A percentile compares a stretch with the other conserved stretches of the same genome.
These are phyloP conservation scores for Camponotus vicinus DNA, from an alignment of 1,140 invertebrate species.

Conservation along the genomic window DNA sequence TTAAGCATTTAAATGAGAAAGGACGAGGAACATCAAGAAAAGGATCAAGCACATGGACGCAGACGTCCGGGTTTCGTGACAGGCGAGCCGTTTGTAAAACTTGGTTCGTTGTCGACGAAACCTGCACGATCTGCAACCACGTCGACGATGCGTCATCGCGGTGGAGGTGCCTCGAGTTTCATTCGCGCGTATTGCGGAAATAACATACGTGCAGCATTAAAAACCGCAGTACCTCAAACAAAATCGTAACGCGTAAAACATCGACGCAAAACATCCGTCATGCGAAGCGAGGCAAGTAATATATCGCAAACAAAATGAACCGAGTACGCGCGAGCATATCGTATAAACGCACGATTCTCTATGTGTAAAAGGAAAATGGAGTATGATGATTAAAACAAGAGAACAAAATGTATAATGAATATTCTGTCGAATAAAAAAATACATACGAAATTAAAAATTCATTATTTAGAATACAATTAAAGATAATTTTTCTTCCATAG, in stretches of 20 bases:
- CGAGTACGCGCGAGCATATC: conserved; percentile 2
- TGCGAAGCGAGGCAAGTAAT: conserved; percentile 29
- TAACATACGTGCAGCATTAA: conserved; percentile 1
- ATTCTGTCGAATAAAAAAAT: conserved; percentile 15
- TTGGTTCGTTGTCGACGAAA: conserved; percentile 97
- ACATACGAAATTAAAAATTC: neutral
- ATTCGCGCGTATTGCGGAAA: conserved; percentile 39
- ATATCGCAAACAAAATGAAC: conserved; percentile 42
- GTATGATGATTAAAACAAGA: neutral
- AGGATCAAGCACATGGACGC: conserved; percentile 77
- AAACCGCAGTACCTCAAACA: conserved; percentile 45
- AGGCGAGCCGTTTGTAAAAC: conserved; percentile 89
- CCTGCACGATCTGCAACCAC: conserved; percentile 91
- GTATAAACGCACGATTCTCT: conserved; percentile 4
- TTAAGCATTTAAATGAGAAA: neutral
- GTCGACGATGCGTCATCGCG: conserved; percentile 72
- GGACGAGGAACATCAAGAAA: conserved; percentile 45
- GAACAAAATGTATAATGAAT: conserved; percentile 15
- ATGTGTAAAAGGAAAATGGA: neutral
- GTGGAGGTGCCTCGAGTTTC: conserved; percentile 38
- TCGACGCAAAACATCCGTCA: conserved; percentile 18
- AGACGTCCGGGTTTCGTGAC: conserved; percentile 92
- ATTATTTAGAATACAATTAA: conserved; percentile 38
- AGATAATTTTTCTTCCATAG: conserved; percentile 7
- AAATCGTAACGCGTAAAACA: conserved; percentile 45